phyloP scores from a whole-genome alignment of 1,140 invertebrate genomes.

The Callitettix versicolor region DNA sequence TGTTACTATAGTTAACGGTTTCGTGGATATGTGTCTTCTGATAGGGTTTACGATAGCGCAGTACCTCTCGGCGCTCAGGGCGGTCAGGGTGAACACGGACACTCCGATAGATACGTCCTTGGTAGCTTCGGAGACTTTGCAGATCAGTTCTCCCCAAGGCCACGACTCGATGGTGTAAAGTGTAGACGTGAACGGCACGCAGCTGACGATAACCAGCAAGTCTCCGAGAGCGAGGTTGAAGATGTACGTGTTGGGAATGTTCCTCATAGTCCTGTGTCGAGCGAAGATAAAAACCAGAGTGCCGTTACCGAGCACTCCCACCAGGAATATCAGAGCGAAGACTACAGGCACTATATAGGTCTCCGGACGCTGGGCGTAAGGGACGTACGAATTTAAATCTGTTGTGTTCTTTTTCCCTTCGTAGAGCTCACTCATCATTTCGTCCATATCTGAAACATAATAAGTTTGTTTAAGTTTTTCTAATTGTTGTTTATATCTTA shows the following conservation, averaged over 20 bases:
- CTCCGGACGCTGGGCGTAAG: constrained; percentile 61
- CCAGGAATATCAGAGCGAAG: constrained; percentile 75
- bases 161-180: constrained; percentile 79
- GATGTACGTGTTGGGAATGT: constrained; percentile 83
- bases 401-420: too few species aligned
- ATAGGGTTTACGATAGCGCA: constrained; percentile 84
- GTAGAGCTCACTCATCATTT: too few species aligned
- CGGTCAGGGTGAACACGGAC: constrained; percentile 86
- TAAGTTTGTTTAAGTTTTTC: too few species aligned
- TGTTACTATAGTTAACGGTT: constrained; percentile 37
- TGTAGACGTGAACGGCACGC: constrained; percentile 78
- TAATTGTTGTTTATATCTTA: too few species aligned
- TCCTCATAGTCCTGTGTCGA: constrained; percentile 69
- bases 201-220: constrained; percentile 68
- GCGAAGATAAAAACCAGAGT: constrained; percentile 74
- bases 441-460: too few species aligned
- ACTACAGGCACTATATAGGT: constrained; percentile 79
- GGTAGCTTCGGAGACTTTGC: constrained; percentile 76
- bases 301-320: constrained; percentile 82
- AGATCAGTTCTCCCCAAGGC: constrained; percentile 74
- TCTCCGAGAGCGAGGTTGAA: constrained; percentile 62
- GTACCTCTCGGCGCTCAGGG: constrained; percentile 80
- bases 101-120: constrained; percentile 88
- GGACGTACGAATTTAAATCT: constrained; percentile 40
- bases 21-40: constrained; percentile 46